Conservation (phyloP, 1,140 invertebrate genomes). For the Pachypsylla venusta region DNA sequence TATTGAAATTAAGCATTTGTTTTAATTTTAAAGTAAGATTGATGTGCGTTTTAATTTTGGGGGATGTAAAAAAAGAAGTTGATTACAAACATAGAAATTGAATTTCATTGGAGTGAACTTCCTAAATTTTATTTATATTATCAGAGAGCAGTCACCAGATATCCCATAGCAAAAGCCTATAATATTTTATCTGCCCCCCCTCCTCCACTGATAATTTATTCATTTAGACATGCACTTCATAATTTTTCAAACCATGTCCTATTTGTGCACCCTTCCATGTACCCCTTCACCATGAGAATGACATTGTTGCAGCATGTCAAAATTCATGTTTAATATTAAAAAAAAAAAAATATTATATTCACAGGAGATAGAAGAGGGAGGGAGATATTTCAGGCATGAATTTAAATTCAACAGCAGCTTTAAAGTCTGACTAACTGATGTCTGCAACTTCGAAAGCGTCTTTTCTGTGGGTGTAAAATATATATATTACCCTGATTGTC, state of each 20-base stretch:
- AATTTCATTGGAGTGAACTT: constrained; percentile 5
- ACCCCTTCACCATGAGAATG: background rate
- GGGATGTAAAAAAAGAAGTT: too few relatives aligned
- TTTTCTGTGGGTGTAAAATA: too few relatives aligned
- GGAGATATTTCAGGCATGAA: background rate
- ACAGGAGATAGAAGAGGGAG: background rate
- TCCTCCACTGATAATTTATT: constrained; percentile 2
- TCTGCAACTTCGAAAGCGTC: too few relatives aligned
- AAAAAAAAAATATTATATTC: too few relatives aligned
- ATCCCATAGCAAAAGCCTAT: too few relatives aligned
- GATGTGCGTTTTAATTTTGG: too few relatives aligned
- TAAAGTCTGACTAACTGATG: background rate
- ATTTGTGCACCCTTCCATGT: background rate
- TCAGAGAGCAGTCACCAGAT: too few relatives aligned
- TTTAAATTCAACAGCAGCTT: background rate
- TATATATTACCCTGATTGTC: too few relatives aligned
- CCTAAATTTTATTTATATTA: too few relatives aligned
- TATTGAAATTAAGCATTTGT: too few relatives aligned
- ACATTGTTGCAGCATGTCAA: constrained; percentile 7
- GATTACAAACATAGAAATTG: background rate
- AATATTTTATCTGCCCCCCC: background rate
- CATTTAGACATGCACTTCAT: constrained; percentile 7
- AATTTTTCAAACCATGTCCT: background rate
- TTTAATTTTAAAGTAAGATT: too few relatives aligned
- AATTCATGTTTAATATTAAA: background rate